Evolutionary conservation across 2,888 invertebrate genomes (phyloP).

Genomic region (Agrochola circellaris): DNA sequence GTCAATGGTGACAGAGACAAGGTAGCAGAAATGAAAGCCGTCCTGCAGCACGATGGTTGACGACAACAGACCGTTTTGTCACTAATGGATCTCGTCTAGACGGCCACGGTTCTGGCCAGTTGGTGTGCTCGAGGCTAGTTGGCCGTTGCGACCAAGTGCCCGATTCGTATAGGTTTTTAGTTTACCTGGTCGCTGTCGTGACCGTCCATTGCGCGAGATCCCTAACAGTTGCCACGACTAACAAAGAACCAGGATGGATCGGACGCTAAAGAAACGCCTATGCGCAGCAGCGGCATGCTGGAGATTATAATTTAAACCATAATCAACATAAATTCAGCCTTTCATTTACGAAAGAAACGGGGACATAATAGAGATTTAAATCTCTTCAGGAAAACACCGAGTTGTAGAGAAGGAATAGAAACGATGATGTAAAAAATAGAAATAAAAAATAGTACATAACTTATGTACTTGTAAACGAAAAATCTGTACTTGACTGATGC

Average conservation of each 20-base stretch:
- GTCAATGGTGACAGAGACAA: not conserved
- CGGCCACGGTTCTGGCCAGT: no score
- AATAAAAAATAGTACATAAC: slow-evolving; percentile 21
- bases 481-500: slow-evolving; percentile 4
- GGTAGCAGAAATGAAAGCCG: not conserved
- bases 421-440: slow-evolving; percentile 19
- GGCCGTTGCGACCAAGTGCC: no score
- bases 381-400: slow-evolving; percentile 18
- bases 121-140: no score
- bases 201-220: no score
- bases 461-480: slow-evolving; percentile 27
- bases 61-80: not conserved
- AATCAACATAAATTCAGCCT: not conserved
- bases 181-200: no score
- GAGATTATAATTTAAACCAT: not conserved
- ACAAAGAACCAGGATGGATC: not conserved
- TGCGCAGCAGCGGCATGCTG: no score
- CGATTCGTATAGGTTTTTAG: no score
- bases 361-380: slow-evolving; percentile 12
- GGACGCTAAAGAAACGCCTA: not conserved
- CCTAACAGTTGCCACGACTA: not conserved
- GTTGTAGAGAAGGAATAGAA: slow-evolving; percentile 40
- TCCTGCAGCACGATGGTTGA: not conserved
- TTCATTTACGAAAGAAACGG: not conserved
- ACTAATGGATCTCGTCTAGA: not conserved